A percentile compares a stretch with the other conserved stretches of the same genome.
These are phyloP conservation scores for Teleopsis dalmanni DNA, from an alignment of 1,140 invertebrate species.

Conservation along the genomic window DNA sequence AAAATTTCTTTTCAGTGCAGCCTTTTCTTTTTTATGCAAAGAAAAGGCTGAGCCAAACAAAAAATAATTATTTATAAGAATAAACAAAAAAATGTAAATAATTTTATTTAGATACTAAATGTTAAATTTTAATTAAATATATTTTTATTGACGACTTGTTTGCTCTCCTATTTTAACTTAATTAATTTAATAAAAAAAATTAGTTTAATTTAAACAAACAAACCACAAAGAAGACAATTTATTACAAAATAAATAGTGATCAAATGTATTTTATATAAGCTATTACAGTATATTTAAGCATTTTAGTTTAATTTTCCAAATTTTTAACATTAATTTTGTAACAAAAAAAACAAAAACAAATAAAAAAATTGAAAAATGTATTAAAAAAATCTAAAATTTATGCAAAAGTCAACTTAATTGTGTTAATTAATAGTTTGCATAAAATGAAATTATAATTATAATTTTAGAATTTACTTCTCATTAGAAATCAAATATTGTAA, in stretches of 20 bases:
- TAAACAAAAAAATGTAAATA: neutral
- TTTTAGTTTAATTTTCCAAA: too few relatives aligned
- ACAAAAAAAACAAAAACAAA: neutral
- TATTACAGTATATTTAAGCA: too few relatives aligned
- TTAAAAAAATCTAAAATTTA: neutral
- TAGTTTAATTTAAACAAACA: too few relatives aligned
- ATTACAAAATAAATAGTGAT: too few relatives aligned
- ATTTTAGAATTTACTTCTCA: too few relatives aligned
- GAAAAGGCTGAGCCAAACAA: neutral
- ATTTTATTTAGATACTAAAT: constrained; percentile 1
- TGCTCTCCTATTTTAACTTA: constrained; percentile 1
- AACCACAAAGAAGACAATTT: too few relatives aligned
- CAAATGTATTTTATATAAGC: too few relatives aligned
- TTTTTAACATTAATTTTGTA: too few relatives aligned
- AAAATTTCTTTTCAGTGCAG: neutral
- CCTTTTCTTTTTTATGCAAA: neutral
- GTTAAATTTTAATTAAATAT: constrained; percentile 4
- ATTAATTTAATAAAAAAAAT: constrained; percentile 1
- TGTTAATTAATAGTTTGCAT: too few relatives aligned
- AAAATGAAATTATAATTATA: too few relatives aligned
- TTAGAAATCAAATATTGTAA: too few relatives aligned
- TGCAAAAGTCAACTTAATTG: neutral
- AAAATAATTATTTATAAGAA: neutral
- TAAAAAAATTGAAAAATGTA: neutral
- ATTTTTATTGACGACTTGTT: too few relatives aligned